Conservation (phyloP, 2,113 vertebrate species). For the Thinocorus orbignyianus region DNA sequence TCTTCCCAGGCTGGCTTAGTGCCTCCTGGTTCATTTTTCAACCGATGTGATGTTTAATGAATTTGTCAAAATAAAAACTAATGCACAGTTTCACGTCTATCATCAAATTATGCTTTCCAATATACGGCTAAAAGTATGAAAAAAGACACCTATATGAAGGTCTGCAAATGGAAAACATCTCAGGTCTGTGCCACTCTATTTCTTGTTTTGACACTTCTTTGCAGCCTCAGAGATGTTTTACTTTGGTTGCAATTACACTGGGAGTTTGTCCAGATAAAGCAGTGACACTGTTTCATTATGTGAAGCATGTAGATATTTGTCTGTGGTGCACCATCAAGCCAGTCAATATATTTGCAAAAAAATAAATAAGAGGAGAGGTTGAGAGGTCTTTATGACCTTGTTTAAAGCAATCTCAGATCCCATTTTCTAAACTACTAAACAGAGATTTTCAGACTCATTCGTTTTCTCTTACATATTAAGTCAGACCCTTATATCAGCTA, state of each 20-base stretch:
- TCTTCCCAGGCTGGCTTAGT: slow-evolving; percentile 83
- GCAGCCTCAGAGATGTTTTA: slow-evolving; percentile 34
- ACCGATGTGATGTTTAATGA: slow-evolving; percentile 88
- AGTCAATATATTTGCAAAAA: slow-evolving; percentile 42
- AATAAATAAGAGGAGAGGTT: slow-evolving; percentile 35
- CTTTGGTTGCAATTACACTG: slow-evolving; percentile 61
- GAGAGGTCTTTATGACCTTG: slow-evolving; percentile 68
- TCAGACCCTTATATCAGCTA: background rate
- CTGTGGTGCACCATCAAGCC: slow-evolving; percentile 17
- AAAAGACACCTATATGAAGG: slow-evolving; percentile 74
- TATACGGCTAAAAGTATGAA: slow-evolving; percentile 72
- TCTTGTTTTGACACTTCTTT: slow-evolving; percentile 58
- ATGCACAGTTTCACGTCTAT: slow-evolving; percentile 82
- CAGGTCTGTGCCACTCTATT: slow-evolving; percentile 43
- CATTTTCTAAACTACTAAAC: slow-evolving; percentile 67
- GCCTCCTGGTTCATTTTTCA: slow-evolving; percentile 90
- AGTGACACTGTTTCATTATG: slow-evolving; percentile 68
- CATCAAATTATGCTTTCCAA: slow-evolving; percentile 83
- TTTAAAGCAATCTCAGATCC: slow-evolving; percentile 67
- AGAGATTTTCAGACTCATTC: slow-evolving; percentile 57
- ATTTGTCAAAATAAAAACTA: slow-evolving; percentile 93
- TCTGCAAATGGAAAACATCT: slow-evolving; percentile 68
- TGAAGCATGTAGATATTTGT: slow-evolving; percentile 70
- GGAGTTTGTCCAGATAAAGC: slow-evolving; percentile 62
- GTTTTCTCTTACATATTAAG: slow-evolving; percentile 54